Evolutionary conservation across 2,797 vertebrate genomes (phyloP), one percentile per base, ranked within the genome.

Genomic region (Cyclura pinguis): DNA sequence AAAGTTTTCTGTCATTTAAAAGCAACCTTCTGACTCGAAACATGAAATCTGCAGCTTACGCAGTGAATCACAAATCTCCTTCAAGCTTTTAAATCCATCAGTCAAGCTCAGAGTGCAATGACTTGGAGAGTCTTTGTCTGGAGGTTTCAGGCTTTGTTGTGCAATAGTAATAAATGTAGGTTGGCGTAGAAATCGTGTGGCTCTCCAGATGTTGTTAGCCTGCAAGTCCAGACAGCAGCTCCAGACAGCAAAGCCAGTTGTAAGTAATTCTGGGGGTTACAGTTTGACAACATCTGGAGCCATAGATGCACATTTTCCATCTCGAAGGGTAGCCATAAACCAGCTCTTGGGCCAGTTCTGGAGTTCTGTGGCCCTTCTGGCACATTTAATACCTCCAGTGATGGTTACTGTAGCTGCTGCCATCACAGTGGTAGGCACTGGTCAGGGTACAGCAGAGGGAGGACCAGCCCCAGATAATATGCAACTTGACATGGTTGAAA

Each of bases 31-130:
- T 96, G 94, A 95, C 96, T 97, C 97, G 24, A 97, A 97, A 97
- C 96, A 95, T 95, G 97, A 98, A 98, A 97, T 98, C 97, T 97
- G 97, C 97, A 96, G 97, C 97, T 97, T 96, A 97, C 95, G 96
- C 90, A 94, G 96, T 97, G 97, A 98, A 97, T 97, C 97, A 96
- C 95, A 98, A 98, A 98, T 98, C 98, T 98, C 97, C 96, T 91
- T 96, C 97, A 98, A 98, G 97, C 97, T 98, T 98, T 98, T 98
- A 97, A 98, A 98, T 97, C 98, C 97, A 98, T 98, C 98, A 97
- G 97, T 97, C 97, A 96, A 93, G 97, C 97, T 98, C 95, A 96
- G 94, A 98, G 98, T 97, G 96, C 97, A 97, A 96, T 98, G 98
- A 98, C 97, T 18, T 98, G 97, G 95, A 98, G 98, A 97, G 97